Evolutionary conservation across 23 tunicate species (phyloP).

Genomic region (Trididemnum nubilum): DNA sequence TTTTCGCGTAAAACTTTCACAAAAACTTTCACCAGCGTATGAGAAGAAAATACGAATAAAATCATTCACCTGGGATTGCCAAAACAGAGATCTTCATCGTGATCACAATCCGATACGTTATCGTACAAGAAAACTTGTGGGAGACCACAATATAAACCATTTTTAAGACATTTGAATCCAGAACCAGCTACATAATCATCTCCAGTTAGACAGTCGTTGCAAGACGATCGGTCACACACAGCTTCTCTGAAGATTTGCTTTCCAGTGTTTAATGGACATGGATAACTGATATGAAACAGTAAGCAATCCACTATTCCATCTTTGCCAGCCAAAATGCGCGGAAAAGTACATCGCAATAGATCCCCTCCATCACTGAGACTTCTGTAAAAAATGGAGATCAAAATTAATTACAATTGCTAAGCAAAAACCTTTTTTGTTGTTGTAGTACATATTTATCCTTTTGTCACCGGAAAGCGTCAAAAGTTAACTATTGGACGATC

Average conservation of each 20-base stretch:
- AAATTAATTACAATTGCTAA: too few species aligned
- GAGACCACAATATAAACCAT: conserved; percentile 29
- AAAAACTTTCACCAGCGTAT: too few species aligned
- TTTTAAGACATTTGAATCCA: conserved; percentile 64
- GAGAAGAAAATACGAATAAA: too few species aligned
- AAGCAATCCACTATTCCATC: background rate
- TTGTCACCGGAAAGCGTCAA: too few species aligned
- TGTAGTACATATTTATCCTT: too few species aligned
- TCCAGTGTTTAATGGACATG: background rate
- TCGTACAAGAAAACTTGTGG: conserved; percentile 59
- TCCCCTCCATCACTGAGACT: too few species aligned
- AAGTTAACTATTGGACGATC: too few species aligned
- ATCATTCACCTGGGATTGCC: background rate
- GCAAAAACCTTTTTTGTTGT: too few species aligned
- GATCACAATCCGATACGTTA: conserved; percentile 58
- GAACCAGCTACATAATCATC: conserved; percentile 21
- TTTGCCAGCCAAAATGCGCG: conserved; percentile 1
- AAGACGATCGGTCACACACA: conserved; percentile 47
- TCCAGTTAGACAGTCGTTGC: conserved; percentile 33
- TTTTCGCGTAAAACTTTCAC: too few species aligned
- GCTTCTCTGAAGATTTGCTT: background rate
- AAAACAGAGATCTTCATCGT: conserved; percentile 57
- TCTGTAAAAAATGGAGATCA: too few species aligned
- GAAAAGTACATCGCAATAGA: conserved; percentile 14
- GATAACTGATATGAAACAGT: background rate